These are phyloP conservation scores for Drosophila subobscura DNA, from an alignment of 1,140 invertebrate genomes.

Conservation along the genomic window DNA sequence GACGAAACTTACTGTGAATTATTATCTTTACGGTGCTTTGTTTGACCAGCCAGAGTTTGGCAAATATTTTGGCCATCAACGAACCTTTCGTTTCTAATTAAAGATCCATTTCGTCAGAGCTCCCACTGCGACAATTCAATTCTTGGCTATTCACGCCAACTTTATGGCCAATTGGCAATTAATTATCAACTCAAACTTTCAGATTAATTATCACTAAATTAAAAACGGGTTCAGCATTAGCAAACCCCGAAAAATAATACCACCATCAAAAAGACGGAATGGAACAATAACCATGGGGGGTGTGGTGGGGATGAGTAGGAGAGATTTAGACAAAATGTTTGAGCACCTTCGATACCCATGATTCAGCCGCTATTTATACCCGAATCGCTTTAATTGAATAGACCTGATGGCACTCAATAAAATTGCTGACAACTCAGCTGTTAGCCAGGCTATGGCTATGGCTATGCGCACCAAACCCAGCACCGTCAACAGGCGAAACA, in stretches of 20 bases:
- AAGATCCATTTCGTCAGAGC: constrained; percentile 24
- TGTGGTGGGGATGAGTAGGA: constrained; percentile 17
- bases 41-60: constrained; percentile 5
- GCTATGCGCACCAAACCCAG: neutral
- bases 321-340: constrained; percentile 55
- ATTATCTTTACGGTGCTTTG: neutral
- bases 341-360: constrained; percentile 39
- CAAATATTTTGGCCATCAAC: constrained; percentile 6
- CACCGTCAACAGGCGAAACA: constrained; percentile 35
- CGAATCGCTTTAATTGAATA: constrained; percentile 50
- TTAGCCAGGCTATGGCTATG: too few relatives aligned
- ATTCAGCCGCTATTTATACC: constrained; percentile 60
- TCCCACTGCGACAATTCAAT: constrained; percentile 29
- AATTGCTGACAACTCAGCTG: constrained; percentile 21
- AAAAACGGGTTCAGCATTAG: constrained; percentile 69
- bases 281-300: constrained; percentile 1
- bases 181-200: constrained; percentile 66
- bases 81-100: constrained; percentile 1
- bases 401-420: constrained; percentile 27
- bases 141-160: constrained; percentile 16
- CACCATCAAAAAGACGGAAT: constrained; percentile 13
- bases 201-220: constrained; percentile 77
- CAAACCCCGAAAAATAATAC: neutral
- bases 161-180: constrained; percentile 54
- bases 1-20: neutral